These are phyloP conservation scores for Hybognathus amarus DNA, from an alignment of 2,797 vertebrate genomes.

Conservation along the genomic window DNA sequence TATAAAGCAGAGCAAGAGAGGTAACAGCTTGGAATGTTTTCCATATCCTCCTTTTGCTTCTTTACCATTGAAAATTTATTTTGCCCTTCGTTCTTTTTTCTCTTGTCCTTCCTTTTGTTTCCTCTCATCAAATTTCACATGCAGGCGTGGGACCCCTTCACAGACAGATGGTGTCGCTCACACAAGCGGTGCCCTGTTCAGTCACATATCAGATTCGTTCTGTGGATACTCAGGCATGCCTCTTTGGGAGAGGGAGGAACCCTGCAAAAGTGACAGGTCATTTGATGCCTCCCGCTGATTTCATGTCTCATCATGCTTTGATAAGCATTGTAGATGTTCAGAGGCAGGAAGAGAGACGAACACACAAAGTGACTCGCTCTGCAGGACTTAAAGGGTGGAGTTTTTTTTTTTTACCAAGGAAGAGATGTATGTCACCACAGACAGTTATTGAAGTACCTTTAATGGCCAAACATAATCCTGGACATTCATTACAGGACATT, in stretches of 20 bases:
- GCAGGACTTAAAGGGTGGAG: slow-evolving; percentile 41
- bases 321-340: slow-evolving; percentile 58
- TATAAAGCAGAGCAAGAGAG: slow-evolving; percentile 64
- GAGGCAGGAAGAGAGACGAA: slow-evolving; percentile 40
- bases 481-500: slow-evolving; percentile 76
- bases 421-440: slow-evolving; percentile 75
- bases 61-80: slow-evolving; percentile 21
- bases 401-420: slow-evolving; percentile 59
- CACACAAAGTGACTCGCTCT: slow-evolving; percentile 66
- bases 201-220: slow-evolving; percentile 30
- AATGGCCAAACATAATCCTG: slow-evolving; percentile 77
- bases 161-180: slow-evolving; percentile 47
- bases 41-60: background rate
- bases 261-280: slow-evolving; percentile 42
- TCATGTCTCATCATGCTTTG: slow-evolving; percentile 62
- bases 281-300: slow-evolving; percentile 32
- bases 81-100: slow-evolving; percentile 12
- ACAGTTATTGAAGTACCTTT: slow-evolving; percentile 79
- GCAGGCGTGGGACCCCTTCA: slow-evolving; percentile 18
- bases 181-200: slow-evolving; percentile 37
- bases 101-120: slow-evolving; percentile 21
- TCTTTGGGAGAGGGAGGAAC: slow-evolving; percentile 27
- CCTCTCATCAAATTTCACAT: slow-evolving; percentile 40
- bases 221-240: slow-evolving; percentile 25
- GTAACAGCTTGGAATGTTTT: slow-evolving; percentile 11